A percentile compares a stretch with the other conserved stretches of the same genome.
phyloP scores from a whole-genome alignment of 2,797 vertebrate genomes.

The Todus mexicanus region DNA sequence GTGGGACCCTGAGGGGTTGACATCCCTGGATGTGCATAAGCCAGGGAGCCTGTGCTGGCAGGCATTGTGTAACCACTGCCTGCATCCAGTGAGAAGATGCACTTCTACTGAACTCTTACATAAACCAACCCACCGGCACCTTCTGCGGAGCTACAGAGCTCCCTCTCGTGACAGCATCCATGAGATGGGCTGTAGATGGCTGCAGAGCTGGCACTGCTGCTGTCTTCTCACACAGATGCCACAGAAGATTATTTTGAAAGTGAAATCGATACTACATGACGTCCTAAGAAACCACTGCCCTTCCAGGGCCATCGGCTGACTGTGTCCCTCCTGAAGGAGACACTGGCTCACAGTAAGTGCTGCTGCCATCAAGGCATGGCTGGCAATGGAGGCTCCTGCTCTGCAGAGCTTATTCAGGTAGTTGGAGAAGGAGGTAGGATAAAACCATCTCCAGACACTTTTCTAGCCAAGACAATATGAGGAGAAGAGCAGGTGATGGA shows the following conservation, averaged over 20 bases:
- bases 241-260: neutral
- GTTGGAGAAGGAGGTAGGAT: neutral
- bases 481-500: neutral
- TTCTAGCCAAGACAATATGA: neutral
- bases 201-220: neutral
- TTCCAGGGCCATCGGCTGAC: neutral
- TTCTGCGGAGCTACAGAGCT: neutral
- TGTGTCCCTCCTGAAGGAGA: neutral
- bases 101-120: neutral
- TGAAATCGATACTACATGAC: fast-evolving
- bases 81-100: neutral
- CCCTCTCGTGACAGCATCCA: neutral
- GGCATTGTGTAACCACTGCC: neutral
- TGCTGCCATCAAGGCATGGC: neutral
- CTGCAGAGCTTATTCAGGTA: neutral
- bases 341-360: neutral
- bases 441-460: fast-evolving
- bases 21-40: neutral
- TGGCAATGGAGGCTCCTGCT: neutral
- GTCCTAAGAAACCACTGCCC: neutral
- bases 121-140: neutral
- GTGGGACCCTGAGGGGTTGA: fast-evolving
- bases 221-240: neutral
- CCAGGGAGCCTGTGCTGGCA: neutral
- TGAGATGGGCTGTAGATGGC: neutral